phyloP scores from a whole-genome alignment of 2,888 invertebrate genomes.

The Hypolimnas misippus region DNA sequence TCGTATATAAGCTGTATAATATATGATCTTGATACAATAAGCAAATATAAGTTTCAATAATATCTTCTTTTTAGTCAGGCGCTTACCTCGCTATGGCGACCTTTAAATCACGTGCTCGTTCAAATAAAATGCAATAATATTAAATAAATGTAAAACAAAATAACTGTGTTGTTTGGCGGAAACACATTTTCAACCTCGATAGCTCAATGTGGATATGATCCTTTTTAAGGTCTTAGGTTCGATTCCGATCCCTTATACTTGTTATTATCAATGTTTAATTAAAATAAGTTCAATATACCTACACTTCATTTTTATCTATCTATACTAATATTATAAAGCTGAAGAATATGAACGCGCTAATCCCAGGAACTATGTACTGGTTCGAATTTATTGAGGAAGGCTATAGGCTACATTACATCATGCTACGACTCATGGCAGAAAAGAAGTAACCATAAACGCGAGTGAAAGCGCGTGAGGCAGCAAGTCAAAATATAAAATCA shows the following conservation, averaged over 20 bases:
- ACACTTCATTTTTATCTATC: no score
- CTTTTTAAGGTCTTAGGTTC: neutral
- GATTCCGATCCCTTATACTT: neutral
- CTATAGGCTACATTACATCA: no score
- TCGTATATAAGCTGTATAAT: neutral
- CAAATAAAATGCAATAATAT: constrained; percentile 8
- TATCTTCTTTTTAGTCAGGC: constrained; percentile 13
- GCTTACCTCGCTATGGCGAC: constrained; percentile 13
- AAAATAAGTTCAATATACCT: no score
- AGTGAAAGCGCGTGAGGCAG: no score
- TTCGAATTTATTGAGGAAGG: no score
- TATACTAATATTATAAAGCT: no score
- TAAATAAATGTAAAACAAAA: neutral
- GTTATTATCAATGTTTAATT: neutral
- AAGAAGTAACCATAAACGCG: no score
- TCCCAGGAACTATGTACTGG: no score
- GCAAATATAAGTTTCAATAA: neutral
- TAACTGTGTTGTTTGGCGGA: neutral
- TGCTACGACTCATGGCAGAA: no score
- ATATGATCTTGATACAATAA: neutral
- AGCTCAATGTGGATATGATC: neutral
- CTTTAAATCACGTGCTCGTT: constrained; percentile 10
- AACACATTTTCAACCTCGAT: constrained; percentile 4
- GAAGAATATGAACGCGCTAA: no score
- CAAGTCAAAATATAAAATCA: no score